Base-by-base conservation (phyloP, 92 coral and sea anemone genomes). In the Nematostella vectensis region DNA sequence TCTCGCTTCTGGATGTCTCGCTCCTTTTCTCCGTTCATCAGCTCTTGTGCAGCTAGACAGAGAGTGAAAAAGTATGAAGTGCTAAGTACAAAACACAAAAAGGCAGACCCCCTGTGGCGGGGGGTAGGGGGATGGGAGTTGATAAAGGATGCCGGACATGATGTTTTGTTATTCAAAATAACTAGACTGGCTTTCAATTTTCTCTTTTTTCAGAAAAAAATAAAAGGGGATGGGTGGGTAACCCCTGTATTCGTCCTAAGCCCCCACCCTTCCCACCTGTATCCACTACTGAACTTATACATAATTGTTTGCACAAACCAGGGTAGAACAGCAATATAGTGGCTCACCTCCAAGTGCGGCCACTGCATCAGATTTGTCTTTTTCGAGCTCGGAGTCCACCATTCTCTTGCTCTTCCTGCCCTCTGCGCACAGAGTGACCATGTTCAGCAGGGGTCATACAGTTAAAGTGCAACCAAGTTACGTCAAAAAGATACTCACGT, bases 281-380 rank as follows among this genome's bases (percentile, higher is more conserved):
- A n/a, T n/a, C n/a, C n/a, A n/a, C n/a, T n/a, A n/a, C n/a, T n/a
- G n/a, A n/a, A n/a, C n/a, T n/a, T n/a, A n/a, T n/a, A n/a, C n/a
- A n/a, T n/a, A n/a, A n/a, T n/a, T n/a, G n/a, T n/a, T n/a, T n/a
- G n/a, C n/a, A n/a, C n/a, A n/a, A n/a, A n/a, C n/a, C n/a, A n/a
- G n/a, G n/a, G n/a, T n/a, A 33, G 40, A 33, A 33, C 15, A 15
- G 40, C 40, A 33, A 33, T 33, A 33, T 33, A 33, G 40, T 15
- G 40, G 8, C 75, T 44, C 58, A 91, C 98, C 91, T 58, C 68
- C 78, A 12, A 91, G 91, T 11, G 98, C 74, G 16, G 74, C 71
- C 33, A 81, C 57, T 0, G 98, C 98, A 2, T 61, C 61, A 0
- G 76, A 78, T 42, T 76, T 81, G 19, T 85, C 63, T 12, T 50